phyloP scores from a whole-genome alignment of 2,113 vertebrate species.

The Callospermophilus lateralis region DNA sequence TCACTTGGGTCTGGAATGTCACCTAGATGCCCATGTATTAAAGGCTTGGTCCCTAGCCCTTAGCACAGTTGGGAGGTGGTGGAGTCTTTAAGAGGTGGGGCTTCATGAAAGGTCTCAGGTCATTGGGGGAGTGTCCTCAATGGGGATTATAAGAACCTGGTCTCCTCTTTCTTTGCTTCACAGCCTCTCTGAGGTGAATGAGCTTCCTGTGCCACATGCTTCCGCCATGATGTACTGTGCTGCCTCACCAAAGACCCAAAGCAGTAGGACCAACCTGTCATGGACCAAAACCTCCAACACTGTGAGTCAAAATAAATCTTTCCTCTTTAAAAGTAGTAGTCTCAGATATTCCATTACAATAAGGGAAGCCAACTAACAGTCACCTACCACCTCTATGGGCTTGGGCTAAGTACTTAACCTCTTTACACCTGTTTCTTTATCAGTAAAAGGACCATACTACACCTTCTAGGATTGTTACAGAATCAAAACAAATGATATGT shows the following conservation, averaged over 20 bases:
- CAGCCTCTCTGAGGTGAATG: background rate
- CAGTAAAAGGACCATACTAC: background rate
- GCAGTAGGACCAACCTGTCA: background rate
- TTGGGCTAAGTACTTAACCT: slow-evolving; percentile 3
- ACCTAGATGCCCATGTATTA: background rate
- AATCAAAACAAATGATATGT: background rate
- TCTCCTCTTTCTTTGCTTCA: background rate
- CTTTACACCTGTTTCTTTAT: slow-evolving; percentile 1
- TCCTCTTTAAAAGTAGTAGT: background rate
- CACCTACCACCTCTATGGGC: background rate
- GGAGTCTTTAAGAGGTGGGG: background rate
- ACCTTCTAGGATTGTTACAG: background rate
- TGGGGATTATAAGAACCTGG: background rate
- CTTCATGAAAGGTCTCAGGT: background rate
- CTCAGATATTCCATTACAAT: background rate
- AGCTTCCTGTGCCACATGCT: too few relatives aligned
- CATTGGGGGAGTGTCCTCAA: background rate
- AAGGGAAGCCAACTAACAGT: background rate
- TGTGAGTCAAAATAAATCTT: background rate
- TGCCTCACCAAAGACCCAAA: background rate
- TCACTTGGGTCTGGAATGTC: background rate
- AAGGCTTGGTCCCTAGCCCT: background rate
- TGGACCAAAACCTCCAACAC: background rate
- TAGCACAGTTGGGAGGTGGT: background rate
- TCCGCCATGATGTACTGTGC: background rate